Percentiles rank a stretch among this genome's conserved stretches.
phyloP scores from a whole-genome alignment of 2,888 invertebrate species.

The Chrysodeixis includens region DNA sequence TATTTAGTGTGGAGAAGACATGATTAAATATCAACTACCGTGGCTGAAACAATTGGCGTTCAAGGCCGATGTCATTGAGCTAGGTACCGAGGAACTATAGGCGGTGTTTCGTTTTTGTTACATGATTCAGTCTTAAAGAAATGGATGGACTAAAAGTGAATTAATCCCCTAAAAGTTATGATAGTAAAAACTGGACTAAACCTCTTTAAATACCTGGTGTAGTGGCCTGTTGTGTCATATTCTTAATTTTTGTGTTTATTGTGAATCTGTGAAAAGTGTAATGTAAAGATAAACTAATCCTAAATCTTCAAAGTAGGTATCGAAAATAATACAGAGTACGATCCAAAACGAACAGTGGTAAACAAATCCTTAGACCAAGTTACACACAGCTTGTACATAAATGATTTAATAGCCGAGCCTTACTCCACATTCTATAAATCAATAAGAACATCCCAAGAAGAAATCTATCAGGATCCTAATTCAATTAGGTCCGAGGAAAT shows the following conservation, averaged over 20 bases:
- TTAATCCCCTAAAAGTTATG: no score
- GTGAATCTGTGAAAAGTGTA: no score
- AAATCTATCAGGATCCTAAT: slow-evolving; percentile 28
- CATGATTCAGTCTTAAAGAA: neutral
- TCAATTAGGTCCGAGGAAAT: slow-evolving; percentile 42
- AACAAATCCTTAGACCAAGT: neutral
- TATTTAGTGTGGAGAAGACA: slow-evolving; percentile 43
- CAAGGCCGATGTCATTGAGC: slow-evolving; percentile 49
- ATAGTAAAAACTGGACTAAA: no score
- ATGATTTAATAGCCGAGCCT: neutral
- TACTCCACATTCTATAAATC: neutral
- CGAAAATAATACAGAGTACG: neutral
- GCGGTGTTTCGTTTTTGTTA: neutral
- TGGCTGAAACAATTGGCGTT: slow-evolving; percentile 41
- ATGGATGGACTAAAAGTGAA: no score
- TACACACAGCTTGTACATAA: neutral
- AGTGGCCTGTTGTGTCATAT: no score
- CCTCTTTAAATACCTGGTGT: no score
- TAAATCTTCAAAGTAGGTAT: no score
- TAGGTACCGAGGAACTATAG: slow-evolving; percentile 17
- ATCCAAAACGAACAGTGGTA: neutral
- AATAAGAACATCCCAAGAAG: slow-evolving; percentile 1
- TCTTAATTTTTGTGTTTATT: no score
- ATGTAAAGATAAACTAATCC: no score
- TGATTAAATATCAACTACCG: slow-evolving; percentile 38